Percentiles rank a stretch among this genome's conserved stretches.
phyloP scores from a whole-genome alignment of 1,140 invertebrate species.

The Chlorops oryzae region DNA sequence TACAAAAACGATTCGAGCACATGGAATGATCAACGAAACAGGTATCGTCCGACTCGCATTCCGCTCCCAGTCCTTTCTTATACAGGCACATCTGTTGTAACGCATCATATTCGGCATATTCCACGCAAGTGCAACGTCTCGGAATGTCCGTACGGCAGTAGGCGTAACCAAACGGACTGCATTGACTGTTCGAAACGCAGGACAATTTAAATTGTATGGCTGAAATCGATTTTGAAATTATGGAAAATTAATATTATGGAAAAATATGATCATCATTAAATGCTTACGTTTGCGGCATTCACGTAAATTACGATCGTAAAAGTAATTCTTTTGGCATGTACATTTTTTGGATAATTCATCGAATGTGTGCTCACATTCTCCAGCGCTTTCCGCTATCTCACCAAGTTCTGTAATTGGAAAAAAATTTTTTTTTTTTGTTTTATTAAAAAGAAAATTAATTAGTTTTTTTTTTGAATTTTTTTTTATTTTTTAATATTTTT shows the following conservation, averaged over 20 bases:
- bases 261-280: background rate
- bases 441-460: no score
- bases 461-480: no score
- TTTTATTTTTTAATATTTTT: no score
- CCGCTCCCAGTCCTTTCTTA: slow-evolving; percentile 34
- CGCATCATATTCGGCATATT: slow-evolving; percentile 41
- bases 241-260: background rate
- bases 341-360: slow-evolving; percentile 39
- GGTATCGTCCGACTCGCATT: slow-evolving; percentile 34
- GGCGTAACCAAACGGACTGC: slow-evolving; percentile 43
- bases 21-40: slow-evolving; percentile 44
- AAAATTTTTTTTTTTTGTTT: no score
- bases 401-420: slow-evolving; percentile 31
- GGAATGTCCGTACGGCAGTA: slow-evolving; percentile 35
- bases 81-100: slow-evolving; percentile 38
- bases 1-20: slow-evolving; percentile 45
- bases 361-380: slow-evolving; percentile 41
- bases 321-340: slow-evolving; percentile 45
- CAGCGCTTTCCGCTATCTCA: slow-evolving; percentile 43
- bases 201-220: slow-evolving; percentile 44
- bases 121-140: slow-evolving; percentile 39
- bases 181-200: slow-evolving; percentile 44
- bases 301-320: slow-evolving; percentile 38
- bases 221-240: slow-evolving; percentile 3
- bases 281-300: slow-evolving; percentile 41